Evolutionary conservation across 2,888 invertebrate species (phyloP).

Genomic region (Craniophora ligustri): DNA sequence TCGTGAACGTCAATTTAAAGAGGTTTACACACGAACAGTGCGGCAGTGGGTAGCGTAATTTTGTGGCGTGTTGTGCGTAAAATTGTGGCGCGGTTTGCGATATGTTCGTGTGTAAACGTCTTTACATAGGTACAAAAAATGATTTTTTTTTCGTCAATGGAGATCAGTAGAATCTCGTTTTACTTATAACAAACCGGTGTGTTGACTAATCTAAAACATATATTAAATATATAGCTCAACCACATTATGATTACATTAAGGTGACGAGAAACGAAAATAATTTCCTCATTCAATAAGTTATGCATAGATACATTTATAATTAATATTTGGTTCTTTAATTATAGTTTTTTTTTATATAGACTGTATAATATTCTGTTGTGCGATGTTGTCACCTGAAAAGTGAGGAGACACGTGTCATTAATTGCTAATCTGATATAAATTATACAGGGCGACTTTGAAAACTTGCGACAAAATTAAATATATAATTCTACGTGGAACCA

Average conservation of each 20-base stretch:
- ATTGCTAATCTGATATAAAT: too few species aligned
- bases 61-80: constrained; percentile 24
- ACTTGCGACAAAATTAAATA: too few species aligned
- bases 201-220: constrained; percentile 67
- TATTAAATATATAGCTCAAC: constrained; percentile 68
- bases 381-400: constrained; percentile 71
- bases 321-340: constrained; percentile 86
- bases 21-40: constrained; percentile 45
- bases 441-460: constrained; percentile 4
- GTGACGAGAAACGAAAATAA: constrained; percentile 63
- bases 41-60: constrained; percentile 25
- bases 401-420: constrained; percentile 51
- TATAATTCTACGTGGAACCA: too few species aligned
- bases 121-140: constrained; percentile 54
- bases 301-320: constrained; percentile 79
- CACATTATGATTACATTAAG: constrained; percentile 64
- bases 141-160: constrained; percentile 49
- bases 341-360: constrained; percentile 65
- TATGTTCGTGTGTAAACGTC: constrained; percentile 43
- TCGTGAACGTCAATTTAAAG: constrained; percentile 51
- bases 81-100: constrained; percentile 22
- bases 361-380: constrained; percentile 72
- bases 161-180: constrained; percentile 62
- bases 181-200: constrained; percentile 52
- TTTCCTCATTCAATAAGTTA: constrained; percentile 80